A percentile compares a stretch with the other conserved stretches of the same genome.
Conservation (phyloP, 2,888 invertebrate species). For the Flexamia atlantica region DNA sequence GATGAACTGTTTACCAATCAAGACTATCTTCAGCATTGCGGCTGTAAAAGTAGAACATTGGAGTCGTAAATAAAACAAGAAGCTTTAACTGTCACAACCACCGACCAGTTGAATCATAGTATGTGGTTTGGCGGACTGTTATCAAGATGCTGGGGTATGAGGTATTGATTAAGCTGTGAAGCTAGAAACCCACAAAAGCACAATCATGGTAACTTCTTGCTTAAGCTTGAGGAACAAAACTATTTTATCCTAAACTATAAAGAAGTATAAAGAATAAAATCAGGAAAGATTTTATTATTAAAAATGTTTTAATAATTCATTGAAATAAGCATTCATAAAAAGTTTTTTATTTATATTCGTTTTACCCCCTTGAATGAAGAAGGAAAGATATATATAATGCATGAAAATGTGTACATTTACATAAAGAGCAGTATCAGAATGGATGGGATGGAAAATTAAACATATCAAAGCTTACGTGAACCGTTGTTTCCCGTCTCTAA, state of each 20-base stretch:
- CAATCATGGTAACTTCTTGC: no score
- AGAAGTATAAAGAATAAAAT: no score
- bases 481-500: neutral
- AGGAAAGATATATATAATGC: no score
- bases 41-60: slow-evolving; percentile 14
- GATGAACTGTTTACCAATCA: neutral
- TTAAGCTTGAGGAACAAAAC: no score
- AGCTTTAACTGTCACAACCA: slow-evolving; percentile 16
- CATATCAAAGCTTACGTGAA: neutral
- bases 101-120: neutral
- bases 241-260: no score
- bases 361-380: no score
- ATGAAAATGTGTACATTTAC: neutral
- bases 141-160: neutral
- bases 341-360: no score
- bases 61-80: slow-evolving; percentile 10
- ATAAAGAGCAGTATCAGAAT: neutral
- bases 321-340: no score
- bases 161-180: no score
- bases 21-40: slow-evolving; percentile 2
- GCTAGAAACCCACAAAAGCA: no score
- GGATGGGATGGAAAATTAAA: neutral
- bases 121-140: neutral
- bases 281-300: no score
- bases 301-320: no score